Conservation (phyloP, 2,888 invertebrate genomes). For the Noctuana brunneofusca region DNA sequence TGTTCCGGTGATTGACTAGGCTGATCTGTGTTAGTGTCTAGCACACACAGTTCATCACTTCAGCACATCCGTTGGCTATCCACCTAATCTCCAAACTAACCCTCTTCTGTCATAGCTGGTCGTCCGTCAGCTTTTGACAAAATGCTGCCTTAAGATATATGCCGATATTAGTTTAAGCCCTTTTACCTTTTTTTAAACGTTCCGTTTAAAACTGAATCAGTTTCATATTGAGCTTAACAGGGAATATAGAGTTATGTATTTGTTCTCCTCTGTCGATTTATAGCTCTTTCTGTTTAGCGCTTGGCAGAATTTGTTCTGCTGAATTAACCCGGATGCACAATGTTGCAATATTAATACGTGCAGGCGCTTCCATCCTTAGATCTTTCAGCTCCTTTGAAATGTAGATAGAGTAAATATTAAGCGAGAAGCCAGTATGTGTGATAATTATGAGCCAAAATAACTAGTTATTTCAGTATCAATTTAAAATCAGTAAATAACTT, state of each 20-base stretch:
- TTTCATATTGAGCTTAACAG: neutral
- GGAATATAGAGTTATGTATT: neutral
- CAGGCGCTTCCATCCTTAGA: conserved; percentile 44
- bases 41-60: too few relatives aligned
- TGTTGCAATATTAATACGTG: conserved; percentile 47
- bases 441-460: neutral
- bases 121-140: too few relatives aligned
- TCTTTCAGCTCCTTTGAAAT: conserved; percentile 26
- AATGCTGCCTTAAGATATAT: too few relatives aligned
- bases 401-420: conserved; percentile 10
- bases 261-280: neutral
- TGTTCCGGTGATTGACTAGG: too few relatives aligned
- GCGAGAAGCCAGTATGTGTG: neutral
- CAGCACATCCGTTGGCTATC: too few relatives aligned
- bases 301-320: conserved; percentile 33
- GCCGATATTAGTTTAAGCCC: too few relatives aligned
- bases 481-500: too few relatives aligned
- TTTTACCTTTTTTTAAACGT: too few relatives aligned
- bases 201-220: neutral
- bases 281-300: conserved; percentile 20
- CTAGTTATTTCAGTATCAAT: neutral
- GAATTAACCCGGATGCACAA: conserved; percentile 37
- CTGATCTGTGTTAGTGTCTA: too few relatives aligned
- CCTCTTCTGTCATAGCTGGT: too few relatives aligned
- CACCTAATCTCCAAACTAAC: too few relatives aligned